A percentile compares a stretch with the other conserved stretches of the same genome.
These are phyloP conservation scores for Chrosomus eos DNA, from an alignment of 2,797 vertebrate genomes.

Conservation along the genomic window DNA sequence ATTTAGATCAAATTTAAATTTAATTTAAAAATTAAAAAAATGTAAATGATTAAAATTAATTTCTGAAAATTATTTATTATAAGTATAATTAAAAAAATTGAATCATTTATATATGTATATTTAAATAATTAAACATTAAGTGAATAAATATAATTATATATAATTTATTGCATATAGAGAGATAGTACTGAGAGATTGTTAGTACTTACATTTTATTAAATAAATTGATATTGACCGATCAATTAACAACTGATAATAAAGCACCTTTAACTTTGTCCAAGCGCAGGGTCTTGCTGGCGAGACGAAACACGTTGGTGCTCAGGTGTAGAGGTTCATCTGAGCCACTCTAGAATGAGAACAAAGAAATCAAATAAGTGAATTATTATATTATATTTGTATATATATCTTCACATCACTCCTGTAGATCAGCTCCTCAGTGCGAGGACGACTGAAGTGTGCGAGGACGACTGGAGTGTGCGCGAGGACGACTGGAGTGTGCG, in stretches of 20 bases:
- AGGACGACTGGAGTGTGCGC: too few relatives aligned
- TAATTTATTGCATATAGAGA: too few relatives aligned
- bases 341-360: constrained; percentile 76
- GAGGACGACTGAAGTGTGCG: neutral
- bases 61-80: too few relatives aligned
- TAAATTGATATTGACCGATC: neutral
- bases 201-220: neutral
- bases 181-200: neutral
- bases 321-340: constrained; percentile 78
- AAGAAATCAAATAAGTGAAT: neutral
- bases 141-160: too few relatives aligned
- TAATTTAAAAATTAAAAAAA: too few relatives aligned
- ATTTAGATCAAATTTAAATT: too few relatives aligned
- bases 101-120: too few relatives aligned
- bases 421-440: too few relatives aligned
- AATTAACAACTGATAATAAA: neutral
- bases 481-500: too few relatives aligned
- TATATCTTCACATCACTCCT: neutral
- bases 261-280: constrained; percentile 82
- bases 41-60: too few relatives aligned
- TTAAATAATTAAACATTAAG: too few relatives aligned
- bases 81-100: too few relatives aligned
- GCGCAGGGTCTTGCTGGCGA: constrained; percentile 85
- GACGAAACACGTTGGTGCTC: constrained; percentile 79
- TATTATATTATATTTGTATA: neutral